Conservation (phyloP, 2,888 invertebrate species). For the Beris chalybata region DNA sequence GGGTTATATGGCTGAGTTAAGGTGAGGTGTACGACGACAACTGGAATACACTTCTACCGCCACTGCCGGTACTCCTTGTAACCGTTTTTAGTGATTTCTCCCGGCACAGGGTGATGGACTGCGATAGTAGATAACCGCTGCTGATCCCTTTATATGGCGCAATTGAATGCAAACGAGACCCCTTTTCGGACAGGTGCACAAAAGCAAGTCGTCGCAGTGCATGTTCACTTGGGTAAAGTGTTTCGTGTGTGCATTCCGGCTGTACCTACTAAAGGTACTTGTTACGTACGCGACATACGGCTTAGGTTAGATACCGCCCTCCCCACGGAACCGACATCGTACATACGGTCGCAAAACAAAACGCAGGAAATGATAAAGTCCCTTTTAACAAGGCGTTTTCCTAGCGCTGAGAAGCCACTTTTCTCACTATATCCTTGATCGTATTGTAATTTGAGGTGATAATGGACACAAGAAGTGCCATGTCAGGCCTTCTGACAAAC, state of each 20-base stretch:
- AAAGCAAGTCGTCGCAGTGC: constrained; percentile 11
- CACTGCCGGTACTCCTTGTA: not conserved
- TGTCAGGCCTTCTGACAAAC: constrained; percentile 30
- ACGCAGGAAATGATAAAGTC: constrained; percentile 37
- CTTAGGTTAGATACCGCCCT: too few relatives aligned
- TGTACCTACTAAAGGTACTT: not conserved
- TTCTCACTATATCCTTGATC: constrained; percentile 31
- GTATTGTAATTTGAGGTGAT: constrained; percentile 35
- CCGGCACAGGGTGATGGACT: not conserved
- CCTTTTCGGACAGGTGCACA: constrained; percentile 26
- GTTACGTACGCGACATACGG: not conserved
- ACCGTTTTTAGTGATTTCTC: constrained; percentile 9
- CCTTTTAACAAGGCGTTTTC: constrained; percentile 32
- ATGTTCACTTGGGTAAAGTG: constrained; percentile 26
- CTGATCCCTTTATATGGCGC: constrained; percentile 28
- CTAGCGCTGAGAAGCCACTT: constrained; percentile 27
- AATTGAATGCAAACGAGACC: constrained; percentile 24
- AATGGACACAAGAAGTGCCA: constrained; percentile 35
- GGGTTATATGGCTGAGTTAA: not conserved
- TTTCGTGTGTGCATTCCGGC: constrained; percentile 4
- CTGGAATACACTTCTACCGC: not conserved
- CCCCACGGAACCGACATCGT: too few relatives aligned
- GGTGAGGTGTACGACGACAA: not conserved
- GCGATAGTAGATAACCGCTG: constrained; percentile 20
- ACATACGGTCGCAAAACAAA: constrained; percentile 19